Base-by-base conservation (phyloP, 2,888 invertebrate species). In the Ectobius pallidus region DNA sequence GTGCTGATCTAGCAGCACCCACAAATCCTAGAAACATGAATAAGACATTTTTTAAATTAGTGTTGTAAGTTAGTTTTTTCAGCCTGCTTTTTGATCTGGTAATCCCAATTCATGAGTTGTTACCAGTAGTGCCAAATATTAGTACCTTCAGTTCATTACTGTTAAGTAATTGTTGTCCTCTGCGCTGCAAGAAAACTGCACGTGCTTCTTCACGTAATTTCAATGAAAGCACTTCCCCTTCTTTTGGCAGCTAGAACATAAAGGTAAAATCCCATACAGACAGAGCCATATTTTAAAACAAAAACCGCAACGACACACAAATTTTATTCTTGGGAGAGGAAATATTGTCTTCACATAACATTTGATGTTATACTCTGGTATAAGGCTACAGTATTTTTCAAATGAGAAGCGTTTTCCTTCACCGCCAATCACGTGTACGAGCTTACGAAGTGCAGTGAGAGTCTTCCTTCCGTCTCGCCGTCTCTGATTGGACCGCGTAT, bases 161-260 rank as follows among this genome's bases (percentile, higher is more conserved):
- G 81, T 95, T 94, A 27, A 97, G 83, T 34, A 97, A 84, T 79
- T 95, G 92, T 78, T 91, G 88, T 75, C 94, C 95, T 79, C 92
- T 90, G 80, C 93, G 89, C 83, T 96, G 94, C 62, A 97, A 83
- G 81, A 96, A 94, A 75, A 94, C 88, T 1, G 95, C 94, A 79
- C 96, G 87, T 0, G 96, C 93, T 82, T 96, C 96, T 83, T 96
- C 96, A 71, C 95, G 86, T 52, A 96, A 83, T 82, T 95, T 94
- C 80, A 93, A 91, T 1, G 92, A 87, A 3, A 96, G 80, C 6
- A 90, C 86, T 79, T 95, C 94, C 78, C 91, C 91, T 67, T 92
- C 89, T 69, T 89, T 88, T 0, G 95, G 95, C 1, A 94, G 83
- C 85, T 84, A 20, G n/a, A 63, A 49, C 80, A 65, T 27, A 30